These are phyloP conservation scores for Cardiocondyla obscurior DNA, from an alignment of 1,140 invertebrate species.

Conservation along the genomic window DNA sequence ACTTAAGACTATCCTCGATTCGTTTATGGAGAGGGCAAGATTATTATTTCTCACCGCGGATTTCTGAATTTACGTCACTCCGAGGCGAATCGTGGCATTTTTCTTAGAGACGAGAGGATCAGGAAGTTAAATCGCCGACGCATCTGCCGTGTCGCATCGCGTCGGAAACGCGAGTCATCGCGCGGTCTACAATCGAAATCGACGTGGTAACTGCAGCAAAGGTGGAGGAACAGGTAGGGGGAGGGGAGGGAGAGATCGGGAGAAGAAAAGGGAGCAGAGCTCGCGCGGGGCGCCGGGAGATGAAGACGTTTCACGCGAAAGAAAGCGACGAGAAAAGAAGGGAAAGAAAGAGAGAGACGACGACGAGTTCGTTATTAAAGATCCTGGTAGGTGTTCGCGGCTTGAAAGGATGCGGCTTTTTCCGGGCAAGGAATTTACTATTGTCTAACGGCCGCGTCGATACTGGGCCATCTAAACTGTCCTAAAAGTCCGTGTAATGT, in stretches of 20 bases:
- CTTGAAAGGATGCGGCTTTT: conserved; percentile 59
- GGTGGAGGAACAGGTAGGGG: not conserved
- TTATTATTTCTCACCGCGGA: not conserved
- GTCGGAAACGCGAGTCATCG: conserved; percentile 61
- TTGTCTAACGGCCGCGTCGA: conserved; percentile 56
- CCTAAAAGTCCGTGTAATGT: conserved; percentile 61
- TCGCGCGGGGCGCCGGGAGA: conserved; percentile 39
- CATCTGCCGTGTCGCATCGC: conserved; percentile 64
- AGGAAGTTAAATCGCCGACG: conserved; percentile 49
- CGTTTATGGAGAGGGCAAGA: not conserved
- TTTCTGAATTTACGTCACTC: not conserved
- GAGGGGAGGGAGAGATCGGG: conserved; percentile 17
- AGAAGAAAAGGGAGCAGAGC: conserved; percentile 59
- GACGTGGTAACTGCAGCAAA: not conserved
- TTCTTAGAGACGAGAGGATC: conserved; percentile 33
- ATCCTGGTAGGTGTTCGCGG: conserved; percentile 57
- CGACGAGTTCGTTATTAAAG: not conserved
- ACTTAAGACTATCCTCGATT: not conserved
- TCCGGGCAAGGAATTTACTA: conserved; percentile 46
- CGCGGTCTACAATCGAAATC: conserved; percentile 61
- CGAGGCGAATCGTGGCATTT: not conserved
- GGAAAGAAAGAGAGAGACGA: not conserved
- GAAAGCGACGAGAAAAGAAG: not conserved
- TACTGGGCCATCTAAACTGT: conserved; percentile 55
- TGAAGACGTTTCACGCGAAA: conserved; percentile 56